phyloP scores from a whole-genome alignment of 2,797 vertebrate genomes.

The Aselliscus stoliczkanus region DNA sequence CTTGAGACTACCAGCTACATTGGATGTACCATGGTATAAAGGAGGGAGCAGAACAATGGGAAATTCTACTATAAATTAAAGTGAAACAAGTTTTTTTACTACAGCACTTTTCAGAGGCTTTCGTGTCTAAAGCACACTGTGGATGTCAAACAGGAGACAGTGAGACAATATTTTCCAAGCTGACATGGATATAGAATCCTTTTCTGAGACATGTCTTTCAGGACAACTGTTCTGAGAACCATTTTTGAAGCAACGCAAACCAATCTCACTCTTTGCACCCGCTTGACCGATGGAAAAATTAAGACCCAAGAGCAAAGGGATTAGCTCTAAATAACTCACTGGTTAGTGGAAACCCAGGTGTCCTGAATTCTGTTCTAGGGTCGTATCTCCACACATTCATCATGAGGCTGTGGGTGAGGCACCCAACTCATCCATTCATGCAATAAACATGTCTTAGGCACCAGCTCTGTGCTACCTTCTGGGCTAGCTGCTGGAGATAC shows the following conservation, averaged over 20 bases:
- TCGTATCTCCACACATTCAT: not conserved
- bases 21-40: not conserved
- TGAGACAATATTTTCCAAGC: not conserved
- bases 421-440: not conserved
- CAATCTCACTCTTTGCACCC: not conserved
- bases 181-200: not conserved
- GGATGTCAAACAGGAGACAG: not conserved
- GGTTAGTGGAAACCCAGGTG: not conserved
- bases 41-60: no score
- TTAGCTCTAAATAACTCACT: no score
- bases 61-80: not conserved
- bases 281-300: not conserved
- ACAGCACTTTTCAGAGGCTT: not conserved
- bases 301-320: not conserved
- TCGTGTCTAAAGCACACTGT: not conserved
- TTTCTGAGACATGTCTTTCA: not conserved
- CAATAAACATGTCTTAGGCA: not conserved
- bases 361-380: not conserved
- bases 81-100: not conserved
- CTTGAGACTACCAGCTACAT: not conserved
- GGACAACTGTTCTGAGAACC: not conserved
- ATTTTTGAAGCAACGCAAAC: not conserved
- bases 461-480: not conserved
- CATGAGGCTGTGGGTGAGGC: not conserved
- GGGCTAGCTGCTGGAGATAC: not conserved